Evolutionary conservation across 2,797 vertebrate genomes (phyloP), one percentile per base, ranked within the genome.

Genomic region (Tapirus indicus): DNA sequence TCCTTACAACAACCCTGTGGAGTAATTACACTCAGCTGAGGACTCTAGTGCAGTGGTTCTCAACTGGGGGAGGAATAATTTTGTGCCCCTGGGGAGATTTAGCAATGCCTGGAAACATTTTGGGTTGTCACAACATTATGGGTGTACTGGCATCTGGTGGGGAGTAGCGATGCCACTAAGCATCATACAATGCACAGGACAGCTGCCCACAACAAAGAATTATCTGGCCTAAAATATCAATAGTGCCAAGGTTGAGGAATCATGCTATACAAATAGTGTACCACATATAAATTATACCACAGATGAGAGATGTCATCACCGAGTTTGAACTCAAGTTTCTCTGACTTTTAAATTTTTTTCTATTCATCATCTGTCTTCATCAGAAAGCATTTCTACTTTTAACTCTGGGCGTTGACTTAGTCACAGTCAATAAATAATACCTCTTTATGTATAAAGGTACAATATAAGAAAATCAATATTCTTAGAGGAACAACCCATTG

Each of bases 351-450:
- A 35, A 8, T 7, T 58, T 92, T 90, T 88, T 69, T 54, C 47
- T 75, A 38, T 1, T 66, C 60, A 41, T 58, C 83, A 60, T 75
- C 8, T 88, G 84, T 21, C 10, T 35, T 88, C 41, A 71, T 71
- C 27, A 78, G 69, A 88, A 93, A 96, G 35, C 41, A 54, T 68
- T 93, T 82, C 69, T 41, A 13, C 75, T 56, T 96, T 52, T 69
- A 86, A 94, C 18, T 64, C 64, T 92, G 38, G 44, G 25, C 64
- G 87, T 35, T 82, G 80, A 87, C 25, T 91, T 72, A 93, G 41
- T 80, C 25, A 79, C 17, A 85, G 35, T 89, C 58, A 41, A 64
- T 93, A 97, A 47, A 56, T 68, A 95, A 82, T 85, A 78, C 56
- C 17, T 96, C 80, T 95, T 83, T 68, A 75, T 60, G 25, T 74